These are phyloP conservation scores for Stomorhina lunata DNA, from an alignment of 2,888 invertebrate genomes.

Conservation along the genomic window DNA sequence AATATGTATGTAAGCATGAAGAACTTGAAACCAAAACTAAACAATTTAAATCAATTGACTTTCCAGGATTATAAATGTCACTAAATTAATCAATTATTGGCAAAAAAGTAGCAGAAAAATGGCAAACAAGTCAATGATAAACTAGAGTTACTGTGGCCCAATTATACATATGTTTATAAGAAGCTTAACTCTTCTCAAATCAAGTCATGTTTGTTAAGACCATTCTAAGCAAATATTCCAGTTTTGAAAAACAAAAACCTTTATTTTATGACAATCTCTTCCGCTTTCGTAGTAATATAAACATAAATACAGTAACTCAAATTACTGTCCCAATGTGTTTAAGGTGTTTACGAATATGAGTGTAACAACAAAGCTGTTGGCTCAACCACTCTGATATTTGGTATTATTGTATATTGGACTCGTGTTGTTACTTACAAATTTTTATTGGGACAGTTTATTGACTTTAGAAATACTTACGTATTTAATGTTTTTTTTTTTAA, in stretches of 20 bases:
- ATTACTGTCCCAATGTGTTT: too few species aligned
- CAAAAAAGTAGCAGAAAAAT: neutral
- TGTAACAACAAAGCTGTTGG: too few species aligned
- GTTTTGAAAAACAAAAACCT: neutral
- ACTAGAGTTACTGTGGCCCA: neutral
- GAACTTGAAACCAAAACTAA: conserved; percentile 49
- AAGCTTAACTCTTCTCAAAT: conserved; percentile 30
- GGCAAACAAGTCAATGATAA: neutral
- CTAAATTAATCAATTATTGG: conserved; percentile 61
- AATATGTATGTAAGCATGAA: neutral
- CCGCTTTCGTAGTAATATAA: neutral
- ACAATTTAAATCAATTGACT: conserved; percentile 55
- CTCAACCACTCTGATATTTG: too few species aligned
- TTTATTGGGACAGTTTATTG: too few species aligned
- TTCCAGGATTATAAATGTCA: conserved; percentile 56
- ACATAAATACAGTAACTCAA: neutral
- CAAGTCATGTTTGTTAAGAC: neutral
- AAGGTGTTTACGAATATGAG: too few species aligned
- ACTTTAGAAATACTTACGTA: too few species aligned
- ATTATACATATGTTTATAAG: conserved; percentile 31
- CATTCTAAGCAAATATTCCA: neutral
- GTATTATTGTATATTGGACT: too few species aligned
- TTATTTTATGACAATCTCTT: neutral
- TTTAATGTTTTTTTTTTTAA: too few species aligned
- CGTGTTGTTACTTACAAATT: too few species aligned